These are phyloP conservation scores for Hemiscyllium ocellatum DNA, from an alignment of 2,113 vertebrate genomes.

Conservation along the genomic window DNA sequence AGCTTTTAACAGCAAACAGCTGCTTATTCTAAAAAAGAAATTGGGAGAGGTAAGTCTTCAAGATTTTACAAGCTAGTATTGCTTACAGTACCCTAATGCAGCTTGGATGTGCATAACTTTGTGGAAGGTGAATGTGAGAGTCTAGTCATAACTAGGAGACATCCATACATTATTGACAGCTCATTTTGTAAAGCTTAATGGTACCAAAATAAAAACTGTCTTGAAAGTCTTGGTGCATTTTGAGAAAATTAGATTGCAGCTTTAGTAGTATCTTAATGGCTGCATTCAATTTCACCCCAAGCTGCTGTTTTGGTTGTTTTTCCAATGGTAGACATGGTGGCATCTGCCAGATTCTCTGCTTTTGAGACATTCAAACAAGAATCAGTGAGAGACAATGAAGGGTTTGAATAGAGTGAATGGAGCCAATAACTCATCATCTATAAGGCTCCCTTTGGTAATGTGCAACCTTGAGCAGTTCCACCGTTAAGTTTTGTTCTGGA, in stretches of 20 bases:
- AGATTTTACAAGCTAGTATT: neutral
- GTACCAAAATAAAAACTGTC: neutral
- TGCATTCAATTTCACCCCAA: neutral
- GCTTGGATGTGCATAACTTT: too few species aligned
- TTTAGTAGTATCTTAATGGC: neutral
- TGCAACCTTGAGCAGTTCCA: neutral
- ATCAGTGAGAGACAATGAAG: too few species aligned
- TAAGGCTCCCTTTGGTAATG: neutral
- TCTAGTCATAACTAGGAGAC: neutral
- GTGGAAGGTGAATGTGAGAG: too few species aligned
- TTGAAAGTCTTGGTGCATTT: neutral
- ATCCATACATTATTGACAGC: neutral
- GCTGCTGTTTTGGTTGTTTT: too few species aligned
- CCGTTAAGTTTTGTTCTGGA: neutral
- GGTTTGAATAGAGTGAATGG: too few species aligned
- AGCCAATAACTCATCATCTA: neutral
- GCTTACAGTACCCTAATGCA: neutral
- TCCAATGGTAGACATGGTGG: too few species aligned
- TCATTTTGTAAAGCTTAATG: neutral
- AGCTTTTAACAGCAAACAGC: neutral
- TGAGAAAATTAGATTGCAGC: neutral
- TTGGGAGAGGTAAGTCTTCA: too few species aligned
- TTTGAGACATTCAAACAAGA: too few species aligned
- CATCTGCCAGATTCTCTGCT: too few species aligned
- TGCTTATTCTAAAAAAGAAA: neutral